phyloP scores from a whole-genome alignment of 1,140 invertebrate genomes.

The Aphidius gifuensis region DNA sequence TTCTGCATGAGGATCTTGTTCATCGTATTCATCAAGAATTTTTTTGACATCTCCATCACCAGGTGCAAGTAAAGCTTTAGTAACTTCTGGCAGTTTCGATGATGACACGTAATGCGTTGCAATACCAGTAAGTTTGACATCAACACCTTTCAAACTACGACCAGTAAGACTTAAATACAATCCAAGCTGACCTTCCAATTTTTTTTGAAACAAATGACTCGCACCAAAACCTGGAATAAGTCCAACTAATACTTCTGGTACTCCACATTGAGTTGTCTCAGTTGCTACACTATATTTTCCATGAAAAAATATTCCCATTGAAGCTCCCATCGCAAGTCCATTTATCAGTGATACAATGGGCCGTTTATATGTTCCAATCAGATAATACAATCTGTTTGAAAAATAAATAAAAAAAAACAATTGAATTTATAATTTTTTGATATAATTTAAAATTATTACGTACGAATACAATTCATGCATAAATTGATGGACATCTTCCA shows the following conservation, averaged over 20 bases:
- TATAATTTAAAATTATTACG: slow-evolving; percentile 16
- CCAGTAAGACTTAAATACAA: slow-evolving; percentile 92
- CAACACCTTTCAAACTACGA: slow-evolving; percentile 65
- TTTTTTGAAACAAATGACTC: slow-evolving; percentile 79
- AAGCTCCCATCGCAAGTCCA: slow-evolving; percentile 99
- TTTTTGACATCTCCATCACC: slow-evolving; percentile 60
- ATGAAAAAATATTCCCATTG: slow-evolving; percentile 82
- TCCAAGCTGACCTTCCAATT: slow-evolving; percentile 83
- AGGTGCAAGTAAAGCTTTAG: slow-evolving; percentile 63
- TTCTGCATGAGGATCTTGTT: slow-evolving; percentile 53
- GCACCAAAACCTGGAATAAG: slow-evolving; percentile 97
- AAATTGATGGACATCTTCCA: slow-evolving; percentile 68
- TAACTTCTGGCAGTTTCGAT: slow-evolving; percentile 65
- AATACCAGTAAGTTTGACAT: slow-evolving; percentile 86
- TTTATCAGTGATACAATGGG: slow-evolving; percentile 93
- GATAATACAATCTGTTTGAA: slow-evolving; percentile 65
- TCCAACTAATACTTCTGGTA: slow-evolving; percentile 95
- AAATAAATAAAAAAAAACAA: not conserved
- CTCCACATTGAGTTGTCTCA: slow-evolving; percentile 91
- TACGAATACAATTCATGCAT: slow-evolving; percentile 86
- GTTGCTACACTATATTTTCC: slow-evolving; percentile 89
- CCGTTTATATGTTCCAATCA: slow-evolving; percentile 85
- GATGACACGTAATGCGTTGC: slow-evolving; percentile 88
- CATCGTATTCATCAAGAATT: slow-evolving; percentile 60
- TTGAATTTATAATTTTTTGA: too few species aligned